Evolutionary conservation across 2,113 vertebrate genomes (phyloP), one percentile per base, ranked within the genome.

Genomic region (Arothron firmamentum): DNA sequence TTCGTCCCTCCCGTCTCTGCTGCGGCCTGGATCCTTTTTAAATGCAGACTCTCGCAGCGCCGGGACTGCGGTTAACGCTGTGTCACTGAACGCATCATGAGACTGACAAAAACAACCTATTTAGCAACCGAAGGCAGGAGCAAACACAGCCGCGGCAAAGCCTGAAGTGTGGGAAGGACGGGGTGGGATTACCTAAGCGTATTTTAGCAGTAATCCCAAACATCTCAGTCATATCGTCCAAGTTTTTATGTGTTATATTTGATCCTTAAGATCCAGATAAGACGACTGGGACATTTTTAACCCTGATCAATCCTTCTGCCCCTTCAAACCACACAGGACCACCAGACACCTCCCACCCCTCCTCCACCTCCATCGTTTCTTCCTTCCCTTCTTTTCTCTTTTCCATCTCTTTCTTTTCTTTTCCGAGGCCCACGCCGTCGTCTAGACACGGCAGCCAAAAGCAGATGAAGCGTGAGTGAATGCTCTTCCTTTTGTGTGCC

Each of bases 361-460:
- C 64, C 72, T 54, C 59, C 16, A 3, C 42, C 56, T 20, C 63
- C 63, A 60, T 61, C 59, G 59, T 55, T 61, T 54, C 28, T 46
- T 55, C 52, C 65, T 59, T 52, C 38, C 25, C 61, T 21, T 28
- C 16, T 61, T 34, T 42, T 52, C 64, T 28, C 21, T 14, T 61
- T 34, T 42, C 43, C 48, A 10, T 58, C 53, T 45, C 62, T 42
- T 14, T 65, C 57, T 64, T 75, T 64, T 75, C 51, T 52, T 13
- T 77, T 57, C 60, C 28, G 12, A 54, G 67, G 65, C 69, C 64
- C 59, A 73, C 31, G 6, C 70, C 8, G 31, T 9, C 51, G 86
- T 88, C 86, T 88, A 79, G 86, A 88, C 83, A 8, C 52, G 59
- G 65, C 34, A 70, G 41, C 67, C 57, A 61, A 85, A 84, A 76